phyloP scores from a whole-genome alignment of 2,888 invertebrate genomes.

The Ornithoptera priamus region DNA sequence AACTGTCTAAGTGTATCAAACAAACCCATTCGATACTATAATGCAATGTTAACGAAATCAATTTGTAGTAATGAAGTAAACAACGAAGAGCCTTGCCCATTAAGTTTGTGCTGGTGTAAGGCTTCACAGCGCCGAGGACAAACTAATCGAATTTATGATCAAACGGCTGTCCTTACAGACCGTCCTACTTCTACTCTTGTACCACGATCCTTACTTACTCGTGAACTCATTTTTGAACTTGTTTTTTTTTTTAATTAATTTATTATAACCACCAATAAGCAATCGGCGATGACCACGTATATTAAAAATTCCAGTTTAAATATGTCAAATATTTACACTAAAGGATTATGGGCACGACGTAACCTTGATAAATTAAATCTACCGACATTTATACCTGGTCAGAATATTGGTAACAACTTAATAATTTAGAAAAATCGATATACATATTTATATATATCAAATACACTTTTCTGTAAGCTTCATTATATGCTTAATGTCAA shows the following conservation, averaged over 20 bases:
- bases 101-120: conserved; percentile 34
- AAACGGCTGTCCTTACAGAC: conserved; percentile 14
- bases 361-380: conserved; percentile 19
- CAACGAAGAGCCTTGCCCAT: conserved; percentile 2
- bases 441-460: neutral
- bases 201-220: neutral
- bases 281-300: neutral
- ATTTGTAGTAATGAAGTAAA: conserved; percentile 9
- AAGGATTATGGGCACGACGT: conserved; percentile 3
- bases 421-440: neutral
- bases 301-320: conserved; percentile 13
- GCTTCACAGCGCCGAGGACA: conserved; percentile 42
- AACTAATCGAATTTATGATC: conserved; percentile 46
- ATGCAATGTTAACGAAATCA: neutral
- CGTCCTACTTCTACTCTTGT: neutral
- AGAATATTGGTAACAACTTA: neutral
- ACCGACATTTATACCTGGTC: conserved; percentile 8
- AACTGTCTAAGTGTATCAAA: no score
- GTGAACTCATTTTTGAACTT: neutral
- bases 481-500: neutral
- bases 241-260: neutral
- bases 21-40: no score
- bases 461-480: neutral
- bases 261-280: neutral
- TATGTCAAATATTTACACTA: conserved; percentile 28